A percentile compares a stretch with the other conserved stretches of the same genome.
Conservation (phyloP, 2,113 vertebrate species). For the Laterallus jamaicensis region DNA sequence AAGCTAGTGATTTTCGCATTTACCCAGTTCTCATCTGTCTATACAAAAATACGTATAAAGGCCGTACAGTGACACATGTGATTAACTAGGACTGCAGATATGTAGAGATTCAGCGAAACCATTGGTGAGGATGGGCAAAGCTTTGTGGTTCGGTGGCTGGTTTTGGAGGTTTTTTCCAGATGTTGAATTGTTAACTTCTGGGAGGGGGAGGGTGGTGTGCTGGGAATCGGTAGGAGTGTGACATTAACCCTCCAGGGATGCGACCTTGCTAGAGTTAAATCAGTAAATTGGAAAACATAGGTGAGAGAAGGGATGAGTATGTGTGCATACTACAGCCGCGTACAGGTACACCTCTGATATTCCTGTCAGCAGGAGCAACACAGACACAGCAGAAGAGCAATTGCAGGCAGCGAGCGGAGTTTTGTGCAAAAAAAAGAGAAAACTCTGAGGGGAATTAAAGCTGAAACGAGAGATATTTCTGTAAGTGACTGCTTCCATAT, state of each 20-base stretch:
- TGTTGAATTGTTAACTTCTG: not conserved
- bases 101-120: not conserved
- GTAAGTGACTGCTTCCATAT: not conserved
- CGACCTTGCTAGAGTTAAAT: not conserved
- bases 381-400: not conserved
- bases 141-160: not conserved
- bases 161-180: not conserved
- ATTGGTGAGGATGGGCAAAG: no score
- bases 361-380: not conserved
- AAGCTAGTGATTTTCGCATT: not conserved
- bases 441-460: not conserved
- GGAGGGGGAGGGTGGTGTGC: not conserved
- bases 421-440: not conserved
- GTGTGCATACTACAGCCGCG: not conserved
- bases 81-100: not conserved
- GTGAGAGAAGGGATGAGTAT: not conserved
- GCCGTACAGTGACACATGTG: not conserved
- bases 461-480: not conserved
- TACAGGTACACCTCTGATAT: not conserved
- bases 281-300: not conserved
- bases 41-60: not conserved
- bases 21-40: not conserved
- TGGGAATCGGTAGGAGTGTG: not conserved
- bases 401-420: not conserved
- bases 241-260: not conserved